Base-by-base conservation (phyloP, 2,113 vertebrate species). In the Pao palembangensis region DNA sequence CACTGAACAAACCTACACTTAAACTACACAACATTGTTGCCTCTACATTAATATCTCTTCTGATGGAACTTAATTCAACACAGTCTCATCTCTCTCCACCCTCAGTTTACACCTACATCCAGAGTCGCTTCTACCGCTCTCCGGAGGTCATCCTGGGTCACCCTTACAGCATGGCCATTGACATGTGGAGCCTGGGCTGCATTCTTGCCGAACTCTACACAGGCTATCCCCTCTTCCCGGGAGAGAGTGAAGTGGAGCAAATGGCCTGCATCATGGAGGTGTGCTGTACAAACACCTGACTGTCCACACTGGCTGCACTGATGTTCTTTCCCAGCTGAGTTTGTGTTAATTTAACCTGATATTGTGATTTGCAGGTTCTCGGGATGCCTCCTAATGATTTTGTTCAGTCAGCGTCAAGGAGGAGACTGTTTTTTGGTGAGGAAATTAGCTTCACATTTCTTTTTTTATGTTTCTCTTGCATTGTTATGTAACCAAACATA, bases 161-260 rank as follows among this genome's bases (percentile, higher is more conserved):
- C 42, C 90, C 93, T n/a, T 98, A 98, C 70, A 91, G 93, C 79
- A 93, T 93, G 91, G 93, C 95, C 76, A 95, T 98, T 11, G 96
- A 98, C 63, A 97, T 98, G 95, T 98, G 96, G 96, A 98, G 95
- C 63, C 86, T 98, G 73, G 96, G 95, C 56, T 98, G 96, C 79
- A 97, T 98, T 80, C 88, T 94, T 67, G 94, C 92, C 0, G 95
- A 98, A 76, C 87, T 98, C 38, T 91, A 94, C 87, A 95, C 91
- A 0, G 96, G 96, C 47, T 93, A 86, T 60, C 96, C 95, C 0
- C 91, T 98, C 6, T 98, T 98, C 55, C 92, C 96, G 0, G 94
- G 95, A 44, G 95, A 98, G 86, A 94, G 96, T 4, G 95, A 97
- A 69, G 88, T 89, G 67, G 96, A 98, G 67, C 96, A 98, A 75